A percentile compares a stretch with the other conserved stretches of the same genome.
Evolutionary conservation across 35 echinoderm and acorn worm species (phyloP).

Genomic region (Anneissia japonica): DNA sequence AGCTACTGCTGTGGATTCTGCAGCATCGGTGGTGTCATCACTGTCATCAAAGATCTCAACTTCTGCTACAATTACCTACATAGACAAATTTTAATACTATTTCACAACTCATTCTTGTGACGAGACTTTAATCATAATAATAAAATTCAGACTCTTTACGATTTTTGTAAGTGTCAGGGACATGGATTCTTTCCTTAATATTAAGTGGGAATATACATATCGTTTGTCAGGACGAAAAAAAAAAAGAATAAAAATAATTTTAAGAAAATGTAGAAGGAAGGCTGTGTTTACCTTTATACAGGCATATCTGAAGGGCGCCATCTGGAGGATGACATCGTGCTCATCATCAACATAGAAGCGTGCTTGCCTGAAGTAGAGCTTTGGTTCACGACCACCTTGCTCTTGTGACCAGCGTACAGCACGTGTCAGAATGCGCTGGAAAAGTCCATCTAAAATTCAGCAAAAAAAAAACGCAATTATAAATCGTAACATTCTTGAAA

Average conservation of each 20-base stretch:
- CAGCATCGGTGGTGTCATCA: slow-evolving; percentile 7
- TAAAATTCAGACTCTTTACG: no score
- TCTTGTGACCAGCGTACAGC: slow-evolving; percentile 57
- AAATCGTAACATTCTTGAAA: background rate
- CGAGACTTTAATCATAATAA: no score
- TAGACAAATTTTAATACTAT: background rate
- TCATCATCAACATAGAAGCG: slow-evolving; percentile 61
- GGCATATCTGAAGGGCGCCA: slow-evolving; percentile 60
- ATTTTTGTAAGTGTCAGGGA: no score
- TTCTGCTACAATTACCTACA: slow-evolving; percentile 43
- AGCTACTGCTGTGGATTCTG: background rate
- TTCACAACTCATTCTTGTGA: no score
- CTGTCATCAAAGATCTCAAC: slow-evolving; percentile 51
- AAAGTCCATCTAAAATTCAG: slow-evolving; percentile 45
- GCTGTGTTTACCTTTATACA: slow-evolving; percentile 67
- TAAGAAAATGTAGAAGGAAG: no score
- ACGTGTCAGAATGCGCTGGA: slow-evolving; percentile 58
- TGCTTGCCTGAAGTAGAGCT: slow-evolving; percentile 44
- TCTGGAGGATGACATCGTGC: slow-evolving; percentile 58
- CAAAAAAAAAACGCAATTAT: background rate
- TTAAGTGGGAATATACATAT: no score
- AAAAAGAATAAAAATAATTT: no score
- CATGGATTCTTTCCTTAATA: no score
- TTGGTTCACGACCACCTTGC: slow-evolving; percentile 59
- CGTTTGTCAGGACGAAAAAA: no score